Conservation (phyloP, 1,140 invertebrate genomes). For the Bombus impatiens region DNA sequence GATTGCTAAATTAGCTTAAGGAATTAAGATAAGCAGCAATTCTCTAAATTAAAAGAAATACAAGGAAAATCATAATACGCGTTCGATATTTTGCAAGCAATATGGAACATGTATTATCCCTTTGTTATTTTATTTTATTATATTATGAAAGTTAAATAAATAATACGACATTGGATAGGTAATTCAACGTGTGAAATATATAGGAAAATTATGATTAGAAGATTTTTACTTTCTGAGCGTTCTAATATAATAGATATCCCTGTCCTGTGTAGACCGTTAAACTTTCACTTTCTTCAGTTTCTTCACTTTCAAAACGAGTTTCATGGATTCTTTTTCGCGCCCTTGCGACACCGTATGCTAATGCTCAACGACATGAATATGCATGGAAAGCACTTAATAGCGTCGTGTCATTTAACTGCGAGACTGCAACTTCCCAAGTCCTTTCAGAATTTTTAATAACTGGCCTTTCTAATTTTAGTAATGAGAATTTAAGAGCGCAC, state of each 20-base stretch:
- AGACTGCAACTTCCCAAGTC: constrained; percentile 9
- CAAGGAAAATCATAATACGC: background rate
- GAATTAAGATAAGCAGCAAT: background rate
- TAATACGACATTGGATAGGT: no score
- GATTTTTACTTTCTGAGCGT: background rate
- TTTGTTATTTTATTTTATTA: background rate
- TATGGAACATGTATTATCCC: background rate
- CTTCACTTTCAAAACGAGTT: background rate
- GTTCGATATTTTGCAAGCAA: background rate
- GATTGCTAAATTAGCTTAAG: background rate
- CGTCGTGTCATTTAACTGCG: constrained; percentile 30
- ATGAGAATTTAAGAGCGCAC: constrained; percentile 16
- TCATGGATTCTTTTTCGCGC: constrained; percentile 6
- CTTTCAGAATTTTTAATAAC: constrained; percentile 34
- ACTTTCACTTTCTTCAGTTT: constrained; percentile 32
- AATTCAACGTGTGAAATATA: no score
- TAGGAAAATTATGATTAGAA: background rate
- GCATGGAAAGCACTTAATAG: constrained; percentile 33
- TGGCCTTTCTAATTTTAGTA: constrained; percentile 30
- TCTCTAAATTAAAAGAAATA: background rate
- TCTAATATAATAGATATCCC: no score
- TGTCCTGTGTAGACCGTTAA: background rate
- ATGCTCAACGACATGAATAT: constrained; percentile 35
- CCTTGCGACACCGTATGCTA: constrained; percentile 29
- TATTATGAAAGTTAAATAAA: no score